These are phyloP conservation scores for Pachycephala philippinensis DNA, from an alignment of 2,113 vertebrate species.

Conservation along the genomic window DNA sequence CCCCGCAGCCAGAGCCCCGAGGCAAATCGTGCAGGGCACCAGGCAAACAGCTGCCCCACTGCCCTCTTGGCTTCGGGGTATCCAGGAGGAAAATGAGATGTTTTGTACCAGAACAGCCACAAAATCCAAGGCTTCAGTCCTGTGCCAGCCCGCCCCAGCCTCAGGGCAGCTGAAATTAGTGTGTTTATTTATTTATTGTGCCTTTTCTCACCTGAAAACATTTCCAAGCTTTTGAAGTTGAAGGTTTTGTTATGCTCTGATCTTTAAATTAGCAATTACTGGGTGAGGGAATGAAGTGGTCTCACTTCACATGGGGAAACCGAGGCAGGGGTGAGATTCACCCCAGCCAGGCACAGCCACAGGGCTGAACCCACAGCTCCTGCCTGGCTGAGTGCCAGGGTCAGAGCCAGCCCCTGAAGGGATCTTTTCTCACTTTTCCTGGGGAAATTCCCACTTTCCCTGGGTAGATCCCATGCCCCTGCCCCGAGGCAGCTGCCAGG, in stretches of 20 bases:
- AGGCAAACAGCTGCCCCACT: neutral
- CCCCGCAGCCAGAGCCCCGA: neutral
- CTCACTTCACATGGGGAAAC: neutral
- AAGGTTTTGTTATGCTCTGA: neutral
- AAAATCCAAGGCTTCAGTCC: neutral
- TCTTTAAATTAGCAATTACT: neutral
- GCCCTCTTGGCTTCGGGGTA: neutral
- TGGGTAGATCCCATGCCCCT: fast-evolving
- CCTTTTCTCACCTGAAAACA: neutral
- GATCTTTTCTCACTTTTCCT: neutral
- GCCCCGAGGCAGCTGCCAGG: neutral
- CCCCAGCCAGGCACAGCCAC: neutral
- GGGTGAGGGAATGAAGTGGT: fast-evolving
- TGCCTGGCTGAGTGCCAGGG: fast-evolving
- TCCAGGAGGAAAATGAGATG: neutral
- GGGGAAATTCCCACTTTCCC: neutral
- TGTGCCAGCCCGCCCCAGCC: neutral
- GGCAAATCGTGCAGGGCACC: neutral
- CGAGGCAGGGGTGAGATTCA: neutral
- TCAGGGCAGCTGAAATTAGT: neutral
- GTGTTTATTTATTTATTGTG: neutral
- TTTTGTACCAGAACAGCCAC: neutral
- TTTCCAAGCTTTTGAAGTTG: neutral
- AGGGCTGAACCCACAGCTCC: neutral
- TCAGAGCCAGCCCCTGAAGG: neutral